Evolutionary conservation across 2,797 vertebrate species (phyloP), one percentile per base, ranked within the genome.

Genomic region (Falco peregrinus): DNA sequence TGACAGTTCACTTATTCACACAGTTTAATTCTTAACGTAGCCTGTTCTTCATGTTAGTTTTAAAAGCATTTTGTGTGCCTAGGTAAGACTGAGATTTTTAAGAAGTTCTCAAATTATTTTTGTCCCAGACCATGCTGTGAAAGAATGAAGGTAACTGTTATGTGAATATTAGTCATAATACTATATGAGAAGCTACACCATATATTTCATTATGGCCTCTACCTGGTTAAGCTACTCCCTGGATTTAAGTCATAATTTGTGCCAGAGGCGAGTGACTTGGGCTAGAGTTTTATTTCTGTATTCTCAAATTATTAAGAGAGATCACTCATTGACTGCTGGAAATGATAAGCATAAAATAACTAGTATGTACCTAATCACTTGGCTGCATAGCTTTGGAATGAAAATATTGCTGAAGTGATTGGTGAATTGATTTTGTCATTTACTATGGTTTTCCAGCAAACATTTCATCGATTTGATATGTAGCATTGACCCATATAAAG

Each of bases 361-460:
- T 28, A 95, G 59, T 88, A 96, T 96, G 59, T 93, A 91, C 48
- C 81, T 97, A 97, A 98, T 96, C 93, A 93, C 74, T 83, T 95
- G 93, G 79, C 70, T 97, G 87, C 83, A 96, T 93, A 93, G n/a
- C 65, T 95, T 97, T 93, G 91, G 87, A 96, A 97, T 79, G 92
- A 97, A 98, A 97, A 95, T 68, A 84, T 69, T 91, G 81, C 92
- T 96, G 96, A 97, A 89, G 90, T 94, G 96, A 97, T 96, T 92
- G 93, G 95, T 96, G 90, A 97, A 98, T 98, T 97, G 97, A 97
- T 98, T 98, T 98, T 98, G 70, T 67, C 94, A 97, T 97, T 98
- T 97, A 95, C 91, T 94, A 51, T 95, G 93, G 94, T 92, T 96
- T 98, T 98, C 94, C 94, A 97, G 95, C 81, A 98, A 97, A 94